Base-by-base conservation (phyloP, 2,113 vertebrate species). In the Nothobranchius kuhntae region DNA sequence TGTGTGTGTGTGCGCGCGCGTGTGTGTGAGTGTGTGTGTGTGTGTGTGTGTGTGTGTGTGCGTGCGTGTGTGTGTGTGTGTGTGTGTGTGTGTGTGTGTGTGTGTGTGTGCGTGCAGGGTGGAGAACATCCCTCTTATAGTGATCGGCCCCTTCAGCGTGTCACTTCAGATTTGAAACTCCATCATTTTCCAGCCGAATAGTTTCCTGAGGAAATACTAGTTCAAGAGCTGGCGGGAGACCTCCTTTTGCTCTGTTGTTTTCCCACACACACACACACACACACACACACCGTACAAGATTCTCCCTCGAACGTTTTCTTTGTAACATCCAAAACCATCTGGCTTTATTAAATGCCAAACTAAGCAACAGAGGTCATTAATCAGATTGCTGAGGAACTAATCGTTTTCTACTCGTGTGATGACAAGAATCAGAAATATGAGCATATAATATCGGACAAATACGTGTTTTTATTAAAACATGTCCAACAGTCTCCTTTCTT, bases 161-260 rank as follows among this genome's bases (percentile, higher is more conserved):
- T 85, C 80, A 83, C 75, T 81, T 85, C 66, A 45, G 59, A 78
- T 84, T 88, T 87, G 8, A 75, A 87, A 79, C 24, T 1, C 77
- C 77, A 82, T 87, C 71, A 70, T 82, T 88, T 89, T 88, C 48
- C 64, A 84, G 71, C 47, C 68, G 82, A 86, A 88, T 78, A 67
- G 77, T 84, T 88, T 89, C 82, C 84, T 86, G 81, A 84, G 82
- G 86, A 88, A 88, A 84, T 71, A 76, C 81, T 89, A 69, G 24
- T 81, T 85, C 60, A 52, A 67, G 56, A 52, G 17, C 48, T 88
- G 88, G 86, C 73, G 73, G 71, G 44, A 46, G 40, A 57, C 77
- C 68, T 62, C 26, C 2, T 72, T 47, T 72, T 61, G 61, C 64
- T 72, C 63, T 53, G 54, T 36, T 50, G 40, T 72, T 80, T 86